Base-by-base conservation (phyloP, 2,888 invertebrate species). In the Arrhopalites spinosus region DNA sequence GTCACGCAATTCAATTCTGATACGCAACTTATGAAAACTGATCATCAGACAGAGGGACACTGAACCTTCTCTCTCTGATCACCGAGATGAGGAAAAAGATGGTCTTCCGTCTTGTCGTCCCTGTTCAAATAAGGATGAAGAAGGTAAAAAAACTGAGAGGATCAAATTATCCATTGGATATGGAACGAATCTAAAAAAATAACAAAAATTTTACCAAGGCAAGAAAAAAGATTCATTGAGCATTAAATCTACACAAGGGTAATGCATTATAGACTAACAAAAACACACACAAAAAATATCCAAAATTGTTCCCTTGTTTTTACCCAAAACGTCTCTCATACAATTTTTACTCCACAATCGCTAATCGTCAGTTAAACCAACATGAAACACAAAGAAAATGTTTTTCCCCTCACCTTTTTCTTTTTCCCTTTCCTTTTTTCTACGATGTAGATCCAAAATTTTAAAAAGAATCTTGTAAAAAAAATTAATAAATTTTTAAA, bases 1-100 rank as follows among this genome's bases (percentile, higher is more conserved):
- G 67, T 74, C 67, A 68, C 67, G 67, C 68, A 74, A 74, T 74
- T 68, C 73, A 73, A 66, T 66, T 73, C 67, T 56, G 73, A 73
- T 67, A 73, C 73, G 67, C 66, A 73, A 66, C 67, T 73, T 56
- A 73, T 53, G 61, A 30, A 59, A 36, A 36, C 20, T 66, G 29
- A 66, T 43, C 66, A 66, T 66, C 66, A 27, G 30, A 20, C 23
- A 59, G 36, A 20, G 59, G 25, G 59, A 59, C 53, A 53, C 17
- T 53, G 59, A 59, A 23, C 23, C 66, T 36, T 43, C 66, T 11
- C 13, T 56, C 56, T n/a, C 61, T 25, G 23, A 3, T 8, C 61
- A 23, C 61, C n/a, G n/a, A n/a, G n/a, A n/a, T n/a, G n/a, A n/a
- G n/a, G n/a, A n/a, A n/a, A n/a, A 27, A 61, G 13, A 61, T n/a